Evolutionary conservation across 2,888 invertebrate genomes (phyloP).

Genomic region (Alloplasta piceator): DNA sequence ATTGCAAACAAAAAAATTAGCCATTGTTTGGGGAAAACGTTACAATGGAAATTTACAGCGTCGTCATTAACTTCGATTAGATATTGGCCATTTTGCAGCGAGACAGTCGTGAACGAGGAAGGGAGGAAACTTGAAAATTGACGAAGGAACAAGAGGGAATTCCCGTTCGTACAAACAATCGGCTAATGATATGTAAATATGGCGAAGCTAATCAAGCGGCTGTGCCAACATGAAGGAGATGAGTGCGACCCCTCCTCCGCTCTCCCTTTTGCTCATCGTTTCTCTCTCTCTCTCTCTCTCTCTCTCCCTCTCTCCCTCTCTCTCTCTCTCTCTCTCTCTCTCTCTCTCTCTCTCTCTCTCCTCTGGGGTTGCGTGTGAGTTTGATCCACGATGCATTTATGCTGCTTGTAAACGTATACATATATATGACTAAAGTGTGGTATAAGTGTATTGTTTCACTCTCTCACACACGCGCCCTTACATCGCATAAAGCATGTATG

Average conservation of each 20-base stretch:
- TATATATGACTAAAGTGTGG: background rate
- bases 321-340: constrained; percentile 56
- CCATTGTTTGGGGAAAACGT: too few relatives aligned
- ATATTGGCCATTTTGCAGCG: too few relatives aligned
- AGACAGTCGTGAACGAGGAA: background rate
- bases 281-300: constrained; percentile 64
- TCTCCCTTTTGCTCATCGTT: constrained; percentile 39
- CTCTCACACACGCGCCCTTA: constrained; percentile 68
- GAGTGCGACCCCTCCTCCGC: constrained; percentile 69
- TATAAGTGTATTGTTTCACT: constrained; percentile 16
- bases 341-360: constrained; percentile 57
- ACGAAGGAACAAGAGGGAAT: constrained; percentile 72
- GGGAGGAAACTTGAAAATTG: constrained; percentile 30
- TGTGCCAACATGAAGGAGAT: constrained; percentile 80
- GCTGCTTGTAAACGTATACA: constrained; percentile 61
- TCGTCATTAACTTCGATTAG: too few relatives aligned
- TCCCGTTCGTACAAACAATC: constrained; percentile 80
- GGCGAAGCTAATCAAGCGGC: constrained; percentile 82
- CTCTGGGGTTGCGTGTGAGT: constrained; percentile 70
- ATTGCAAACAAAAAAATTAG: too few relatives aligned
- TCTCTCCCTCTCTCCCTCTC: constrained; percentile 54
- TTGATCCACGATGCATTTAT: constrained; percentile 79
- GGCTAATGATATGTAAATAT: constrained; percentile 83
- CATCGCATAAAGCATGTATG: constrained; percentile 41
- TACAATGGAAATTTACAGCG: too few relatives aligned